These are phyloP conservation scores for Oxyura jamaicensis DNA, from an alignment of 2,113 vertebrate species.

Conservation along the genomic window DNA sequence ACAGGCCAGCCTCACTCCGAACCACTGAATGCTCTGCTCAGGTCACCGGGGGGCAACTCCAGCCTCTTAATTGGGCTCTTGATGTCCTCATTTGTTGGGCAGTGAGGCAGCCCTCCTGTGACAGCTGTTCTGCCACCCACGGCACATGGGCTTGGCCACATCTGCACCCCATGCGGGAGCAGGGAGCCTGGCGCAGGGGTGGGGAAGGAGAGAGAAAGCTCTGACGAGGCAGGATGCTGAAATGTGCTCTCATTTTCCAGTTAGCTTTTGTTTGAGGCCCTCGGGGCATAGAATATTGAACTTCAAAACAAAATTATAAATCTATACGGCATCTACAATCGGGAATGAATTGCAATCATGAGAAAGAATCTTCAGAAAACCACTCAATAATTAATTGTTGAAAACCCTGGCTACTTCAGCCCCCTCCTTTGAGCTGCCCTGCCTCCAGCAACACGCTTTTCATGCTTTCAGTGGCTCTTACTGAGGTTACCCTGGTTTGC, in stretches of 20 bases:
- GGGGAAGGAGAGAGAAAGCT: not conserved
- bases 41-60: conserved; percentile 44
- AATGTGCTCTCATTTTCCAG: not conserved
- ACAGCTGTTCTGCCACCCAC: not conserved
- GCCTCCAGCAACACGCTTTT: not conserved
- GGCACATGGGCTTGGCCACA: not conserved
- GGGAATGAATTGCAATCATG: conserved; percentile 13
- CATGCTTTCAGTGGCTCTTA: not conserved
- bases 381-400: conserved; percentile 46
- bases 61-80: conserved; percentile 38
- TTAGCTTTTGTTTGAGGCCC: conserved; percentile 14
- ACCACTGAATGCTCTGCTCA: not conserved
- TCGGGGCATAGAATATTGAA: not conserved
- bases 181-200: not conserved
- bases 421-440: conserved; percentile 4
- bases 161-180: not conserved
- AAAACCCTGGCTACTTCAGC: conserved; percentile 8
- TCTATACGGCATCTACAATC: conserved; percentile 21
- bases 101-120: conserved; percentile 23
- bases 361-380: conserved; percentile 19
- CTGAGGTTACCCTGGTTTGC: not conserved
- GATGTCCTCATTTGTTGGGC: conserved; percentile 45
- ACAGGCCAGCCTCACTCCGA: not conserved
- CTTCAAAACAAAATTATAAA: conserved; percentile 24
- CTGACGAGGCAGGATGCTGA: not conserved